Base-by-base conservation (phyloP, 2,888 invertebrate species). In the Apodemia zela region DNA sequence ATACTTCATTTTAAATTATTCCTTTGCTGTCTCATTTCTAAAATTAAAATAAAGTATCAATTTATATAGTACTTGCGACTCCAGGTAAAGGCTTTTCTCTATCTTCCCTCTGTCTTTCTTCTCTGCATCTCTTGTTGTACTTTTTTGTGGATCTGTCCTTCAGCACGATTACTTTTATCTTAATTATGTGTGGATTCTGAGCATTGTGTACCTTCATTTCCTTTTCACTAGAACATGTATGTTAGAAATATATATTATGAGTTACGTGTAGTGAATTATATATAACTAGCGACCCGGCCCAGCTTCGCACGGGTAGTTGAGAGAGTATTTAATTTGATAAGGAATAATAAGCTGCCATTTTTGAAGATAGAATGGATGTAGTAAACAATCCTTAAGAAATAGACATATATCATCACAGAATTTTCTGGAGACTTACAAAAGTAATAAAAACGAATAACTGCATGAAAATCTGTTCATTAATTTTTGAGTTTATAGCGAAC, bases 61-160 rank as follows among this genome's bases (percentile, higher is more conserved):
- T 38, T 62, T 29, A 18, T 58, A 58, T 15, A 45, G 29, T 58
- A 33, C 58, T 25, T 10, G 54, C 33, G 5, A 35, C 59, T 59
- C 29, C 59, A 33, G 59, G 59, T 59, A 59, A 59, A 59, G 59
- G 59, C 59, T 59, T 59, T 59, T n/a, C 11, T 29, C 18, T 59
- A 38, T 38, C 38, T 42, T 42, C 15, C 42, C 42, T 42, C 15
- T 42, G 15, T 42, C 42, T 35, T 15, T 59, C 59, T 59, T 59
- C 38, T 13, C 13, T 59, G 8, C 59, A 35, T 51, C 62, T 42
- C 42, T 61, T 17, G 57, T 61, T 17, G 57, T 57, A 45, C 54
- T 42, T 47, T n/a, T 25, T 54, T 54, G 21, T 54, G 13, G 54
- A 25, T 25, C 21, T 54, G 21, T 21, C 15, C 54, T 25, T 54